A percentile compares a stretch with the other conserved stretches of the same genome.
Evolutionary conservation across 2,113 vertebrate genomes (phyloP).

Genomic region (Pachycephala philippinensis): DNA sequence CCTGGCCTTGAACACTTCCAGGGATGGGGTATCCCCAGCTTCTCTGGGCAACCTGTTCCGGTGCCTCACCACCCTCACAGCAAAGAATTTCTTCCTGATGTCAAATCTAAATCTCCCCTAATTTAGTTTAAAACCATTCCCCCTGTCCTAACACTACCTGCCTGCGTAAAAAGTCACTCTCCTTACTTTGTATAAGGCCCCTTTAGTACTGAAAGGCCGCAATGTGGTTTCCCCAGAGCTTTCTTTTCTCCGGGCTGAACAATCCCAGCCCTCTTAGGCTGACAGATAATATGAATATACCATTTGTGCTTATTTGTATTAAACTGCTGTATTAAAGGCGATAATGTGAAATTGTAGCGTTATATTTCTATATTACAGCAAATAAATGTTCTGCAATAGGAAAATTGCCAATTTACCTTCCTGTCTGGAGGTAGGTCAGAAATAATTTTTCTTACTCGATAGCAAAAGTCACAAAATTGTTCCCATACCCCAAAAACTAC

Average conservation of each 20-base stretch:
- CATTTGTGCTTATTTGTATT: neutral
- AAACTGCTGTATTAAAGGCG: neutral
- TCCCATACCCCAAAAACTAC: neutral
- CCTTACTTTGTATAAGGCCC: neutral
- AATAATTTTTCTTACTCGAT: neutral
- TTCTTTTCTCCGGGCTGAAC: neutral
- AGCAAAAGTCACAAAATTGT: neutral
- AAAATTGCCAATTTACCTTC: neutral
- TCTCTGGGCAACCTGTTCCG: neutral
- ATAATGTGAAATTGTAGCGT: neutral
- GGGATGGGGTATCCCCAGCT: rapidly evolving
- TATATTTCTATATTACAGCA: neutral
- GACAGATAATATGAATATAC: neutral
- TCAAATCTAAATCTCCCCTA: neutral
- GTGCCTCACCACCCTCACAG: neutral
- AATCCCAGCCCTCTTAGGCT: neutral
- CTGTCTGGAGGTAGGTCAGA: neutral
- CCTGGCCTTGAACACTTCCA: neutral
- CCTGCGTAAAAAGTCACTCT: neutral
- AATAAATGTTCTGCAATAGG: neutral
- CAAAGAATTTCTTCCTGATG: neutral
- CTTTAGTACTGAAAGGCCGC: neutral
- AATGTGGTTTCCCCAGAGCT: neutral
- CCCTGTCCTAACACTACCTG: neutral
- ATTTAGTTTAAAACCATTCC: neutral